These are phyloP conservation scores for Platalea minor DNA, from an alignment of 2,797 vertebrate genomes.

Conservation along the genomic window DNA sequence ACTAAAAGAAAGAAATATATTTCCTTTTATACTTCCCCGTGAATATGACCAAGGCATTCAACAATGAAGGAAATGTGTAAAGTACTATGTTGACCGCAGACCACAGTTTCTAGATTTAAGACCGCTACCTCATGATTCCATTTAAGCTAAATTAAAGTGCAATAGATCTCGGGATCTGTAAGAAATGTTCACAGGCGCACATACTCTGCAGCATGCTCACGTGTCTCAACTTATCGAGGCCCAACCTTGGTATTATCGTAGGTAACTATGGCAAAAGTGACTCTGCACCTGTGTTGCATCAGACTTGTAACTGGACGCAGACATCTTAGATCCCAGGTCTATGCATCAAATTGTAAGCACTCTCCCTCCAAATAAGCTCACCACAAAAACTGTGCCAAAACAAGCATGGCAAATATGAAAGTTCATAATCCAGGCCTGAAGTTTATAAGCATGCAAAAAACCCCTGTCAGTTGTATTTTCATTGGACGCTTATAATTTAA, in stretches of 20 bases:
- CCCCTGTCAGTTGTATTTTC: not conserved
- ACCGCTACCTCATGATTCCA: not conserved
- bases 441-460: not conserved
- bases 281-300: not conserved
- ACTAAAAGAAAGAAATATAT: not conserved
- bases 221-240: not conserved
- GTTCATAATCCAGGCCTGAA: not conserved
- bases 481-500: not conserved
- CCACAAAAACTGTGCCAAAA: not conserved
- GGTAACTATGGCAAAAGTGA: not conserved
- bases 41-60: not conserved
- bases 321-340: not conserved
- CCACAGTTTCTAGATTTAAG: not conserved
- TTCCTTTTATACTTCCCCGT: not conserved
- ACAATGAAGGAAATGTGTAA: not conserved
- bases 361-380: not conserved
- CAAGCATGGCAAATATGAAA: not conserved
- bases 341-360: fast-evolving
- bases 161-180: not conserved
- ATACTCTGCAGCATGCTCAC: not conserved
- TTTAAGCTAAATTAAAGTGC: not conserved
- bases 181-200: not conserved
- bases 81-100: not conserved
- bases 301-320: not conserved
- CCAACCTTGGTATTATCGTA: not conserved